Evolutionary conservation across 2,113 vertebrate genomes (phyloP).

Genomic region (Phalacrocorax pelagicus): DNA sequence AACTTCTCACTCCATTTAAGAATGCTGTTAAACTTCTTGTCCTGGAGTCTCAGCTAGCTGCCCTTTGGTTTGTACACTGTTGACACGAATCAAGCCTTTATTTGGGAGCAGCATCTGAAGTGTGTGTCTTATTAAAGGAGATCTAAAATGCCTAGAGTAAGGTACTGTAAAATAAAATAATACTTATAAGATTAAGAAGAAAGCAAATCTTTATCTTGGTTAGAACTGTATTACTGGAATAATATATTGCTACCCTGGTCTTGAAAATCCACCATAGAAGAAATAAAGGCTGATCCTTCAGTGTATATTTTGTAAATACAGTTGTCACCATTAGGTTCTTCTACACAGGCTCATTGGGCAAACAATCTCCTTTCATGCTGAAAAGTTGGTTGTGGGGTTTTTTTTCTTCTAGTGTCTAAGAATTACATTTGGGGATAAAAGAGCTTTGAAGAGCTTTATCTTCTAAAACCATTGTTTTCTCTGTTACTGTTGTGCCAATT

Average conservation of each 20-base stretch:
- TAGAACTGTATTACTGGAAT: constrained; percentile 3
- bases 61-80: not conserved
- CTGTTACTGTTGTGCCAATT: not conserved
- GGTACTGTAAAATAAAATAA: constrained; percentile 43
- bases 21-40: not conserved
- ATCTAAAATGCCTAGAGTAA: not conserved
- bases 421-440: constrained; percentile 25
- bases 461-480: constrained; percentile 43
- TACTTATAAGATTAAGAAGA: constrained; percentile 23
- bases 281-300: constrained; percentile 19
- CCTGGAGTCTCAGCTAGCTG: not conserved
- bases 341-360: not conserved
- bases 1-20: not conserved
- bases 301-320: constrained; percentile 17
- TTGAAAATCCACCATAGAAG: not conserved
- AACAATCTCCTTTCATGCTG: constrained; percentile 36
- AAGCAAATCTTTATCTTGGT: constrained; percentile 23
- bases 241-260: not conserved
- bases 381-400: not conserved
- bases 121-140: not conserved
- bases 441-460: constrained; percentile 46
- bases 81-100: not conserved
- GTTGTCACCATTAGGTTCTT: constrained; percentile 33
- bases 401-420: not conserved
- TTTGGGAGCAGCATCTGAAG: not conserved